Evolutionary conservation across 2,797 vertebrate genomes (phyloP).

Genomic region (Aeoliscus strigatus): DNA sequence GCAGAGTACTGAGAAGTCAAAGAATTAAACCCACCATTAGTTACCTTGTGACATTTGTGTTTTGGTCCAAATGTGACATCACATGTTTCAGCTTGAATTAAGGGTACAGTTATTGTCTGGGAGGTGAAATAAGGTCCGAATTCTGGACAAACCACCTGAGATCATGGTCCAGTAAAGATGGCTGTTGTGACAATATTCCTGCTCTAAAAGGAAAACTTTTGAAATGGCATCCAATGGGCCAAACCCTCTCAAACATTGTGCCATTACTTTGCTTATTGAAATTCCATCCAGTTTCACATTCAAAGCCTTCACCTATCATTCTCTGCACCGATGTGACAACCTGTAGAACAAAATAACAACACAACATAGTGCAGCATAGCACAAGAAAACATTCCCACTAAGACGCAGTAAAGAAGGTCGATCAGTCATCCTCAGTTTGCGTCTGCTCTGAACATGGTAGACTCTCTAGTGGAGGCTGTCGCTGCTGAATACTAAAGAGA

Average conservation of each 20-base stretch:
- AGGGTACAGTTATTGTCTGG: too few species aligned
- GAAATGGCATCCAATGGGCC: too few species aligned
- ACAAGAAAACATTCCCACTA: conserved; percentile 25
- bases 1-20: conserved; percentile 43
- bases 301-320: conserved; percentile 33
- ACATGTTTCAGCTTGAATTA: too few species aligned
- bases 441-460: conserved; percentile 50
- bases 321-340: conserved; percentile 30
- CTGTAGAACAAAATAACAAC: conserved; percentile 13
- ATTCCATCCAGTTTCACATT: conserved; percentile 48
- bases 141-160: too few species aligned
- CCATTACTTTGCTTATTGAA: too few species aligned
- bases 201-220: too few species aligned
- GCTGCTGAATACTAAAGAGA: conserved; percentile 62
- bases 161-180: too few species aligned
- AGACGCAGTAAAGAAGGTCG: conserved; percentile 45
- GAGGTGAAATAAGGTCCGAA: too few species aligned
- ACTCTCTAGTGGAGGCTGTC: conserved; percentile 46
- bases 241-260: too few species aligned
- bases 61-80: too few species aligned
- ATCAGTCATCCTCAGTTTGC: conserved; percentile 57
- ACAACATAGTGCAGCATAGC: conserved; percentile 27
- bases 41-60: conserved; percentile 54
- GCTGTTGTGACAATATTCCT: too few species aligned
- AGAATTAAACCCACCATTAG: conserved; percentile 63